Conservation (phyloP, 2,888 invertebrate genomes). For the Brassicogethes aeneus region DNA sequence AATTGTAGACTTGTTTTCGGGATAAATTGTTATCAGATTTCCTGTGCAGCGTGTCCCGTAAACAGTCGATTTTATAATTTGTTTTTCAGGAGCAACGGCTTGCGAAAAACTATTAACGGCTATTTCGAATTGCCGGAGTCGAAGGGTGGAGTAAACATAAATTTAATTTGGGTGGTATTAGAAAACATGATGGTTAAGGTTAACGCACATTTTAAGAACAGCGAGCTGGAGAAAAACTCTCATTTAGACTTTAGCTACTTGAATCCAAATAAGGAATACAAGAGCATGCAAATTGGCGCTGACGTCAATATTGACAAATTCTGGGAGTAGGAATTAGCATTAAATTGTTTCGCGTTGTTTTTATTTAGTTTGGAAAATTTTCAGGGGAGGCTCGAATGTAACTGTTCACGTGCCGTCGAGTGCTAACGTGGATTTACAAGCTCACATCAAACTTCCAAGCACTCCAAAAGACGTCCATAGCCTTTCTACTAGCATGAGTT, state of each 20-base stretch:
- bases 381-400: slow-evolving; percentile 30
- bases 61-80: too few species aligned
- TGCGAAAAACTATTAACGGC: slow-evolving; percentile 16
- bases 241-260: slow-evolving; percentile 43
- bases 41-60: too few species aligned
- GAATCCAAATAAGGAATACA: slow-evolving; percentile 46
- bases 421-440: slow-evolving; percentile 45
- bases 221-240: slow-evolving; percentile 38
- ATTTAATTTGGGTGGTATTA: slow-evolving; percentile 47
- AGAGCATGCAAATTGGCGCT: slow-evolving; percentile 44
- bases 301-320: slow-evolving; percentile 47
- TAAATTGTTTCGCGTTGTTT: background rate
- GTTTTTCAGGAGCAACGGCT: slow-evolving; percentile 12
- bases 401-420: slow-evolving; percentile 45
- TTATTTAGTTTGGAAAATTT: slow-evolving; percentile 9
- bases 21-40: too few species aligned
- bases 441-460: slow-evolving; percentile 52
- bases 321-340: slow-evolving; percentile 42
- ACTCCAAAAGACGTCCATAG: slow-evolving; percentile 57
- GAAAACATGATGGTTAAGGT: slow-evolving; percentile 45
- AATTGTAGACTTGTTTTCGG: too few species aligned
- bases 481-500: slow-evolving; percentile 43
- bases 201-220: slow-evolving; percentile 38
- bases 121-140: slow-evolving; percentile 40
- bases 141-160: slow-evolving; percentile 39